Evolutionary conservation across 2,888 invertebrate species (phyloP).

Genomic region (Eupithecia pulchellata): DNA sequence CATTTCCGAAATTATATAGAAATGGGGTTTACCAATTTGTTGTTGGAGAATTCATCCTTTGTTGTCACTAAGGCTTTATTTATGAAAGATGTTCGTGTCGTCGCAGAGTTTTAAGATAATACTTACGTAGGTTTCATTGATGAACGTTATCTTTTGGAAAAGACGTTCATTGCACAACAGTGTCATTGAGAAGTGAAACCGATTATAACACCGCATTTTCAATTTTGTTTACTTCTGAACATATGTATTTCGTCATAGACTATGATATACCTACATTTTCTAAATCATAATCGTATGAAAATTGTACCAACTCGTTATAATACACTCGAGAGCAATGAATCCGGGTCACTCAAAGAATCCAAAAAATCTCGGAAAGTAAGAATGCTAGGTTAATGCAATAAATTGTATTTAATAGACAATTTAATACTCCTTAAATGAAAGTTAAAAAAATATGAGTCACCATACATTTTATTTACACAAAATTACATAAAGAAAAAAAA

Average conservation of each 20-base stretch:
- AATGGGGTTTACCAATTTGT: neutral
- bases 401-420: too few species aligned
- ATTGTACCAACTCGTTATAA: too few species aligned
- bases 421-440: too few species aligned
- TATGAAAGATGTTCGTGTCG: neutral
- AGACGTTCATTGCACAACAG: neutral
- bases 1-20: neutral
- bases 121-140: conserved; percentile 8
- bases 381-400: too few species aligned
- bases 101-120: neutral
- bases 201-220: neutral
- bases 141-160: neutral
- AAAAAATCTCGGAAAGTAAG: too few species aligned
- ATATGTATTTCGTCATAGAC: neutral
- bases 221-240: neutral
- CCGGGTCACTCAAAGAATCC: too few species aligned
- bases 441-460: too few species aligned
- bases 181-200: neutral
- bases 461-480: too few species aligned
- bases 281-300: too few species aligned
- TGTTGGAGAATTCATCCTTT: neutral
- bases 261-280: too few species aligned
- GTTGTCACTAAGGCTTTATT: neutral
- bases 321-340: too few species aligned
- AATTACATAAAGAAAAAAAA: too few species aligned